A percentile compares a stretch with the other conserved stretches of the same genome.
These are phyloP conservation scores for Pogonophryne albipinna DNA, from an alignment of 2,797 vertebrate species.

Conservation along the genomic window DNA sequence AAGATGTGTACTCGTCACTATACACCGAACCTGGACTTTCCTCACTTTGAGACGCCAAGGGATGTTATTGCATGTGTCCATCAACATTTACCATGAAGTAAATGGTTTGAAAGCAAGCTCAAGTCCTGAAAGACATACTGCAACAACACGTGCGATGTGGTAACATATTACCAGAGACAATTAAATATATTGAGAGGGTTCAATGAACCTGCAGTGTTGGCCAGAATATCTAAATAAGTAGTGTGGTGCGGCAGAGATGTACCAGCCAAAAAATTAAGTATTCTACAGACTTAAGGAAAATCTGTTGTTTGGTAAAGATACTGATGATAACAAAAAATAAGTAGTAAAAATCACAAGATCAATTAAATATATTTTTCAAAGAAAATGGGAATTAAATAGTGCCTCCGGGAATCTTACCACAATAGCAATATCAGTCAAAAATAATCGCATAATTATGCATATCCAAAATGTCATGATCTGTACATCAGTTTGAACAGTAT, in stretches of 20 bases:
- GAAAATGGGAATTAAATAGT: no score
- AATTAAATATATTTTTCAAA: no score
- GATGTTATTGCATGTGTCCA: neutral
- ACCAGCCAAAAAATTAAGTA: no score
- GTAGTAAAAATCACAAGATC: no score
- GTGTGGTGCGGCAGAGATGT: no score
- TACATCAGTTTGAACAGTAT: neutral
- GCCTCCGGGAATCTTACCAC: no score
- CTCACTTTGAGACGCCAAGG: constrained; percentile 10
- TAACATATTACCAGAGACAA: neutral
- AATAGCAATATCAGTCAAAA: no score
- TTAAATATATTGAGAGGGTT: neutral
- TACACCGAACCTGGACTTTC: neutral
- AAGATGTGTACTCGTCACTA: constrained; percentile 29
- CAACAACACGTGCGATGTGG: neutral
- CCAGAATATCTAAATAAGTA: neutral
- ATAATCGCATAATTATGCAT: neutral
- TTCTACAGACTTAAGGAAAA: no score
- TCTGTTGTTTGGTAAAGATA: no score
- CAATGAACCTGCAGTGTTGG: neutral
- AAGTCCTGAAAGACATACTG: neutral
- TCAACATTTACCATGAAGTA: constrained; percentile 1
- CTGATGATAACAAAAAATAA: no score
- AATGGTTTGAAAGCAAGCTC: constrained; percentile 6
- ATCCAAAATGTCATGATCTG: neutral